These are phyloP conservation scores for Hypomesus transpacificus DNA, from an alignment of 2,113 vertebrate genomes.

Conservation along the genomic window DNA sequence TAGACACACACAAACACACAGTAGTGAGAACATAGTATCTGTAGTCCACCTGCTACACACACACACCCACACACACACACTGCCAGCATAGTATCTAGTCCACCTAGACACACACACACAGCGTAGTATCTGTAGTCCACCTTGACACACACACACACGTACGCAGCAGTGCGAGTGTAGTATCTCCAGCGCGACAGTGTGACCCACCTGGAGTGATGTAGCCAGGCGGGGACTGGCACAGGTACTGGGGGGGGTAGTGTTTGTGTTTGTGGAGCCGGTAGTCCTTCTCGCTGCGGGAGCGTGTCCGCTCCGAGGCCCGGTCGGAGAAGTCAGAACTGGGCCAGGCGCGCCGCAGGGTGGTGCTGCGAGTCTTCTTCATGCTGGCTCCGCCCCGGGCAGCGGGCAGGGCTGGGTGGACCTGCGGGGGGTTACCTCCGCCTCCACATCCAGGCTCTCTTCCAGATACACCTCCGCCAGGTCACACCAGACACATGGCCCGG, in stretches of 20 bases:
- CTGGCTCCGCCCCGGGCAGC: background rate
- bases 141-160: background rate
- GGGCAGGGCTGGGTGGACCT: background rate
- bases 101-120: no score
- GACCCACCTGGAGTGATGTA: conserved; percentile 87
- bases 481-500: conserved; percentile 10
- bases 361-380: conserved; percentile 93
- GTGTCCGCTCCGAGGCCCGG: conserved; percentile 82
- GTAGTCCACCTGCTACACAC: no score
- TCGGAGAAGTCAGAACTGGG: conserved; percentile 91
- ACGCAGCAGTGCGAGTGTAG: no score
- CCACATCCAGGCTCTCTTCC: conserved; percentile 7
- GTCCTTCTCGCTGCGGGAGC: conserved; percentile 92
- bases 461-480: conserved; percentile 7
- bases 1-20: no score
- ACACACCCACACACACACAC: no score
- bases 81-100: no score
- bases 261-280: conserved; percentile 87
- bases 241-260: conserved; percentile 82
- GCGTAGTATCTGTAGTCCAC: background rate
- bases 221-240: conserved; percentile 79
- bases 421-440: conserved; percentile 5
- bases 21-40: no score
- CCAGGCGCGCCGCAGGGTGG: conserved; percentile 86
- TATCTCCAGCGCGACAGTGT: background rate